Evolutionary conservation across 2,888 invertebrate genomes (phyloP).

Genomic region (Athrips mouffetella): DNA sequence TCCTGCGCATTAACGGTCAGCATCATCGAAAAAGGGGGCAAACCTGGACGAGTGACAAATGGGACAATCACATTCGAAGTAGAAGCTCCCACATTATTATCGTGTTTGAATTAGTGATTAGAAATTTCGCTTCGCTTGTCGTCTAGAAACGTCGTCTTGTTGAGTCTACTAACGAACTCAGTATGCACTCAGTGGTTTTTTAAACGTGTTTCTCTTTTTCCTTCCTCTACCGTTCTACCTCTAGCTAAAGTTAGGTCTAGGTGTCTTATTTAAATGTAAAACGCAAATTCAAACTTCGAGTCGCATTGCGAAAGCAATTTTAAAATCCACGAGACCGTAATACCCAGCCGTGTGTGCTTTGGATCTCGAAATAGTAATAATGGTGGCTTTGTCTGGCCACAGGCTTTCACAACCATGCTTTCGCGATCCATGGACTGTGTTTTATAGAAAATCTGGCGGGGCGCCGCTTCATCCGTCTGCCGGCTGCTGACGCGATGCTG

Average conservation of each 20-base stretch:
- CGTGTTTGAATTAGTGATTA: constrained; percentile 7
- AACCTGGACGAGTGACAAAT: too few relatives aligned
- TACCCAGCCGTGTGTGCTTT: constrained; percentile 18
- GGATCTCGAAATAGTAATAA: constrained; percentile 25
- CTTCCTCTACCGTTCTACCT: background rate
- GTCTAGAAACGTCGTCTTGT: background rate
- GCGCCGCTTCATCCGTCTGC: constrained; percentile 38
- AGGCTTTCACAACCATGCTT: constrained; percentile 26
- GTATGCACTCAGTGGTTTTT: background rate
- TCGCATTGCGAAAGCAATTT: constrained; percentile 7
- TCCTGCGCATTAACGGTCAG: too few relatives aligned
- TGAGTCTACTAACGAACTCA: constrained; percentile 14
- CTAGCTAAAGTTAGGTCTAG: background rate
- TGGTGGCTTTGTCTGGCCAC: constrained; percentile 24
- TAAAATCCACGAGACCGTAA: constrained; percentile 19
- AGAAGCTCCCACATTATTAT: background rate
- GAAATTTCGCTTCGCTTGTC: constrained; percentile 1
- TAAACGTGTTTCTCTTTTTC: constrained; percentile 1
- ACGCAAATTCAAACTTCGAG: background rate
- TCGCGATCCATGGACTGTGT: constrained; percentile 40
- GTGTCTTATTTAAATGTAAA: background rate
- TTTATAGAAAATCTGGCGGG: constrained; percentile 22
- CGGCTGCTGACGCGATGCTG: constrained; percentile 28
- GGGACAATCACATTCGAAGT: background rate
- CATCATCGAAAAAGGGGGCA: too few relatives aligned